Base-by-base conservation (phyloP, 2,113 vertebrate species). In the Spea bombifrons region DNA sequence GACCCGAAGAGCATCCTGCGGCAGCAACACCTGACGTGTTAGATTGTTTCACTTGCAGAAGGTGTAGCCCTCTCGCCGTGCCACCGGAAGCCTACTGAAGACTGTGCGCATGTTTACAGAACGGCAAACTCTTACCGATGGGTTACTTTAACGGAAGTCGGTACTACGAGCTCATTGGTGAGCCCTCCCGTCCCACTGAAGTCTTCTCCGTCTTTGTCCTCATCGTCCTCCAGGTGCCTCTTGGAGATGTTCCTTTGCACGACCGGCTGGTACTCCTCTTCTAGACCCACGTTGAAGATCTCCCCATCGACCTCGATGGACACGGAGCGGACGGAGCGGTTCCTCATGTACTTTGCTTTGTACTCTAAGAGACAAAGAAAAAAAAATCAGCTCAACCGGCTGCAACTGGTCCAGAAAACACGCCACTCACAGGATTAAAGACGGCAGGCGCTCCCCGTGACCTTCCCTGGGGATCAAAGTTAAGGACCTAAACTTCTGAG, bases 131-230 rank as follows among this genome's bases (percentile, higher is more conserved):
- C 76, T 79, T 79, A 97, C 96, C 96, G 94, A 85, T 97, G 96
- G 9, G 97, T 99, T 83, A 99, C 96, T 92, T 96, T 98, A 66
- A 98, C 93, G 44, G 95, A 90, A 81, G 91, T 90, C 43, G 95
- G 86, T 69, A 91, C 86, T 3, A 89, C 79, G 7, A 92, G 87
- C 53, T 89, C 92, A 75, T 80, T 88, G 1, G 83, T 87, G 75
- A 87, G 84, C 71, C 89, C 88, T 4, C 92, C 95, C 4, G 94
- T 94, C 52, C 97, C 96, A 63, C 96, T 98, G 88, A 92, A 96
- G 48, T 96, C 94, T 50, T 92, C 94, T 2, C 73, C 0, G 0
- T 94, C 94, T 55, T 85, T 89, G 4, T 94, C 92, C 0, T 94
- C 92, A 2, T 92, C 91, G 30, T 87, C 71, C 0, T 6, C 87